Conservation (phyloP, 1,140 invertebrate genomes). For the Thrips palmi region DNA sequence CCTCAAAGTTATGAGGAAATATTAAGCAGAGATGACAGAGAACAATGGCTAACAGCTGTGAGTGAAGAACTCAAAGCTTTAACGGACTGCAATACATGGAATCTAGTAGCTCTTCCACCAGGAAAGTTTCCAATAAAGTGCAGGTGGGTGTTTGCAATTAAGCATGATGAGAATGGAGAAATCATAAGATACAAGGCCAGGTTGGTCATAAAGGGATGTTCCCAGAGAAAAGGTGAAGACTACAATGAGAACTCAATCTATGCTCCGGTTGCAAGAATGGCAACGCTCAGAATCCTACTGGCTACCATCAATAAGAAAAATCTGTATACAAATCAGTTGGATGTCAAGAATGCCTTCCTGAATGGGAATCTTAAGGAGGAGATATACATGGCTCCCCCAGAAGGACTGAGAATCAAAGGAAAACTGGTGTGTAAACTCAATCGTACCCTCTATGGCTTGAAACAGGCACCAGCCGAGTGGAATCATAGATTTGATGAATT, state of each 20-base stretch:
- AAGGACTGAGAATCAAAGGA: slow-evolving; percentile 5
- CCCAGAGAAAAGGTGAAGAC: slow-evolving; percentile 19
- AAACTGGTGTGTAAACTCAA: slow-evolving; percentile 9
- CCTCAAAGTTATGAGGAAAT: too few relatives aligned
- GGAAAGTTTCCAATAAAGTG: slow-evolving; percentile 17
- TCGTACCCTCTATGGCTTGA: slow-evolving; percentile 10
- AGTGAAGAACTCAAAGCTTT: slow-evolving; percentile 20
- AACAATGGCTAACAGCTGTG: slow-evolving; percentile 21
- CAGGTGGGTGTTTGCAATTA: slow-evolving; percentile 23
- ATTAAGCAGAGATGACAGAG: slow-evolving; percentile 2
- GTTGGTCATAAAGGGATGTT: slow-evolving; percentile 25
- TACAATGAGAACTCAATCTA: slow-evolving; percentile 21
- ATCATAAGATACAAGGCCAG: slow-evolving; percentile 23
- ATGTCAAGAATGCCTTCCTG: too few relatives aligned
- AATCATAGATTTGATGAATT: slow-evolving; percentile 11
- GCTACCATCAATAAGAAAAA: slow-evolving; percentile 18
- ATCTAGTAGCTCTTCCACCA: slow-evolving; percentile 18
- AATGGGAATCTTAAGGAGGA: slow-evolving; percentile 21
- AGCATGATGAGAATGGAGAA: slow-evolving; percentile 17
- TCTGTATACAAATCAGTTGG: slow-evolving; percentile 19
- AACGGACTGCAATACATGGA: slow-evolving; percentile 22
- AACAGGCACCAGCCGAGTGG: slow-evolving; percentile 11
- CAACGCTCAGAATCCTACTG: slow-evolving; percentile 22
- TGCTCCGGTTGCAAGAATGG: slow-evolving; percentile 19
- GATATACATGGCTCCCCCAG: slow-evolving; percentile 19